These are phyloP conservation scores for Yasuhikotakia modesta DNA, from an alignment of 2,797 vertebrate species.

Conservation along the genomic window DNA sequence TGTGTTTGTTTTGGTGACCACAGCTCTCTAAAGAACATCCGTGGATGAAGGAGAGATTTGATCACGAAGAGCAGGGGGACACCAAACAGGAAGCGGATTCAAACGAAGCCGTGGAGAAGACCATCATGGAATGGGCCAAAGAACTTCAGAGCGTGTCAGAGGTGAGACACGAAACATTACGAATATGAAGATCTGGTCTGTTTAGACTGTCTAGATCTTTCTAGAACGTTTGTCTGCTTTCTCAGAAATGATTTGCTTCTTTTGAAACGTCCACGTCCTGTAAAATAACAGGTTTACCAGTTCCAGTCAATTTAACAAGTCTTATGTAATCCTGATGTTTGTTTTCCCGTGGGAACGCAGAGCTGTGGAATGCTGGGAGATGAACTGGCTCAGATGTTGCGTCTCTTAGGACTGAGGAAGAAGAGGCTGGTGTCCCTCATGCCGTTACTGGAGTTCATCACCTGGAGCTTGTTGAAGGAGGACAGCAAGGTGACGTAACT, in stretches of 20 bases:
- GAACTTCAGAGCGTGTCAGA: slow-evolving; percentile 73
- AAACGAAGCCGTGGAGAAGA: slow-evolving; percentile 59
- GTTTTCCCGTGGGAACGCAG: slow-evolving; percentile 54
- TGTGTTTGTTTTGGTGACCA: neutral
- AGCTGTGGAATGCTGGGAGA: slow-evolving; percentile 71
- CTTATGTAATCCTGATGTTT: neutral
- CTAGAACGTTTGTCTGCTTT: neutral
- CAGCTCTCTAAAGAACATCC: slow-evolving; percentile 65
- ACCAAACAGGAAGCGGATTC: slow-evolving; percentile 28
- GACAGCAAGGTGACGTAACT: slow-evolving; percentile 69
- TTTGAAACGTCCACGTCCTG: neutral
- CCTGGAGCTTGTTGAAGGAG: slow-evolving; percentile 79
- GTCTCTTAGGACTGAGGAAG: slow-evolving; percentile 72
- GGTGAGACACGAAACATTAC: slow-evolving; percentile 61
- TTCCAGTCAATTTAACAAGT: neutral
- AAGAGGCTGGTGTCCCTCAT: slow-evolving; percentile 70
- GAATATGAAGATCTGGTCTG: neutral
- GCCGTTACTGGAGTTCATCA: slow-evolving; percentile 81
- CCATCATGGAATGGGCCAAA: slow-evolving; percentile 75
- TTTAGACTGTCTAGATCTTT: neutral
- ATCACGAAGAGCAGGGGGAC: slow-evolving; percentile 17
- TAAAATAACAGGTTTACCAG: neutral
- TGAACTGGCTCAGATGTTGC: slow-evolving; percentile 67
- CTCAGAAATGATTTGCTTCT: slow-evolving; percentile 7
- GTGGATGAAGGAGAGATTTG: slow-evolving; percentile 41